Conservation (phyloP, 2,113 vertebrate genomes). For the Conger conger region DNA sequence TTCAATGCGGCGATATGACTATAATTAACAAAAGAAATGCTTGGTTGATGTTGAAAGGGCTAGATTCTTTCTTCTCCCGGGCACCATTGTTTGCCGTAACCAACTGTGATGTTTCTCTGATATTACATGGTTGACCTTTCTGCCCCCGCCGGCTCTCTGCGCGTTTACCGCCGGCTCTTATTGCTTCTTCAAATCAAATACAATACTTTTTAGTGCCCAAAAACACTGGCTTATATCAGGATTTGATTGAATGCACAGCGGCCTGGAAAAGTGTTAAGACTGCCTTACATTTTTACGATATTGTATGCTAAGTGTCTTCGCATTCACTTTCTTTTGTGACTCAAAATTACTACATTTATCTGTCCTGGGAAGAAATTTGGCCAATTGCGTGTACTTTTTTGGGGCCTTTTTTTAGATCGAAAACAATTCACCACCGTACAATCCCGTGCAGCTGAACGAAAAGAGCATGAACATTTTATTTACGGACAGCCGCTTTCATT, state of each 20-base stretch:
- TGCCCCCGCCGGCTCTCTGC: constrained; percentile 33
- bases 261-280: neutral
- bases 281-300: neutral
- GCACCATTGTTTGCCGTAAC: constrained; percentile 65
- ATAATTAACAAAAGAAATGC: constrained; percentile 82
- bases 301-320: constrained; percentile 12
- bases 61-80: constrained; percentile 53
- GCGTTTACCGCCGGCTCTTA: constrained; percentile 11
- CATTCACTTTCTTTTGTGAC: neutral
- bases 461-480: neutral
- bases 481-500: neutral
- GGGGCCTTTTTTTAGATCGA: neutral
- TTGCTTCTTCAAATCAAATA: constrained; percentile 50
- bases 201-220: constrained; percentile 31
- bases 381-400: neutral
- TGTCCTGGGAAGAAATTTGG: neutral
- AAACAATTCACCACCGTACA: neutral
- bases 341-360: constrained; percentile 5
- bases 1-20: constrained; percentile 79
- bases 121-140: constrained; percentile 67
- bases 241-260: neutral
- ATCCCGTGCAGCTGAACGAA: neutral
- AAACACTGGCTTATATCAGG: constrained; percentile 12
- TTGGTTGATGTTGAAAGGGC: constrained; percentile 59
- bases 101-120: constrained; percentile 61